Evolutionary conservation across 2,888 invertebrate species (phyloP), one percentile per base, ranked within the genome.

Genomic region (Rhamphomyia laevipes): DNA sequence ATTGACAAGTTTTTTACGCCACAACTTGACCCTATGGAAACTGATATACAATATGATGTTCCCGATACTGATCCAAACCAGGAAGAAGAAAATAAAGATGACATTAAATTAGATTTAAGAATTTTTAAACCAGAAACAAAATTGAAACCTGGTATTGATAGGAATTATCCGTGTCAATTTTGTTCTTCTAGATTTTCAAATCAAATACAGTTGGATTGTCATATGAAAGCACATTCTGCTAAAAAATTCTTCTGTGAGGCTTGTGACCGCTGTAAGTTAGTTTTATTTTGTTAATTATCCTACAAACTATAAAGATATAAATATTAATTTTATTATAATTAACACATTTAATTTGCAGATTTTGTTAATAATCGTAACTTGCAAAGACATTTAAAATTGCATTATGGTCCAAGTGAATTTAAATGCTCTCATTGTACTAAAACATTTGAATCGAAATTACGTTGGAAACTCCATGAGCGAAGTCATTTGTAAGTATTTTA

Each of bases 291-390:
- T 21, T 4, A 21, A 21, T 21, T 21, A 21, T 21, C 3, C 5
- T 21, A n/a, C n/a, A n/a, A n/a, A n/a, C n/a, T n/a, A n/a, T n/a
- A n/a, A n/a, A n/a, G n/a, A n/a, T n/a, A n/a, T n/a, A n/a, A n/a
- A n/a, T n/a, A n/a, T n/a, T n/a, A n/a, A n/a, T n/a, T n/a, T n/a
- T n/a, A n/a, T n/a, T n/a, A n/a, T n/a, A n/a, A n/a, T n/a, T n/a
- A n/a, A n/a, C n/a, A n/a, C n/a, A n/a, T 27, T 27, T 27, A 7
- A 27, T 27, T 27, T 27, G 23, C 9, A 27, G 23, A 27, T 27
- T 42, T 42, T 42, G 42, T 42, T 23, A 42, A 21, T 10, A 42
- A 42, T 27, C 21, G 42, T n/a, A 42, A 42, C 15, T 42, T 42
- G 15, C 42, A 42, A 15, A 42, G 42, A 10, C 42, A 42, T 15